Evolutionary conservation across 2,113 vertebrate genomes (phyloP), one percentile per base, ranked within the genome.

Genomic region (Hyaena hyaena): DNA sequence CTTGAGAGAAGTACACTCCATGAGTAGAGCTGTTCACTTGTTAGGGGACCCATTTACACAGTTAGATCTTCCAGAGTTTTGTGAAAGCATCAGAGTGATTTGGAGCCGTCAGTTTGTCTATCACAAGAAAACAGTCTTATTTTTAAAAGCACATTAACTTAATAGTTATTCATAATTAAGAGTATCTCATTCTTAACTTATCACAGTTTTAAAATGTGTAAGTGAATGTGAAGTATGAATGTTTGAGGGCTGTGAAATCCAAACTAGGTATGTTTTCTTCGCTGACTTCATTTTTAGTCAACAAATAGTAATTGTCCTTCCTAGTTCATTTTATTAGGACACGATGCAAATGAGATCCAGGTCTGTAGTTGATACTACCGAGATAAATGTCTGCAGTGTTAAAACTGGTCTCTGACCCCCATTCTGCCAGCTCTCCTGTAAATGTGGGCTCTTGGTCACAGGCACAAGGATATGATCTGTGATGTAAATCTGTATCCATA

Each of bases 111-210:
- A 43, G 45, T 96, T 91, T 80, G 68, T 69, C 94, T 95, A 61
- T 55, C 26, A 61, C 2, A 26, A 95, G 71, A 95, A 81, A 95
- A 89, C 6, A 76, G 8, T 87, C 96, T 93, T 93, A 94, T 68
- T 96, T 95, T 90, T 33, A 87, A 95, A 81, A 86, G 24, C 26
- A 31, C 88, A 82, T 95, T 96, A 96, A 96, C 16, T 73, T 95
- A 86, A 95, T 96, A 53, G 48, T 31, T 95, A 48, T 73, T 96
- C 50, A 55, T 89, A 89, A 97, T 94, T 68, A 97, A 88, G 10
- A 48, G n/a, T 74, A 50, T 24, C 58, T 94, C 73, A 83, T 74
- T 96, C 83, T 45, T 31, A 87, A 21, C 31, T 76, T 90, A 48
- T 1, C 28, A 76, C 33, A 88, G 65, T 86, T 96, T 93, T 88